Evolutionary conservation across 1,140 invertebrate species (phyloP), one percentile per base, ranked within the genome.

Genomic region (Magallana gigas): DNA sequence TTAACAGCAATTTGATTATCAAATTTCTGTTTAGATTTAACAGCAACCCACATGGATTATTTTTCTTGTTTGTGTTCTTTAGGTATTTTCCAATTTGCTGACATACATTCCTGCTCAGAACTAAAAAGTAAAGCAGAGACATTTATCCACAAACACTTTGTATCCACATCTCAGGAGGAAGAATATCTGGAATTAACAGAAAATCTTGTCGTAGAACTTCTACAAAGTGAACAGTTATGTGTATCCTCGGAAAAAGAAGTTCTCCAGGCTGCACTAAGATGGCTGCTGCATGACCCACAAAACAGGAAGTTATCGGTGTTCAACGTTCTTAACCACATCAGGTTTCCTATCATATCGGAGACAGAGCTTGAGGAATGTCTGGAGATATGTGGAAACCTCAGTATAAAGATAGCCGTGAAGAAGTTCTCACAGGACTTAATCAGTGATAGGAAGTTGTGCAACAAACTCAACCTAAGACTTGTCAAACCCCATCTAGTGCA

Each of bases 231-330:
- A 85, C 76, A 89, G 29, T 86, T 93, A 12, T 86, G 88, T 86
- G 90, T 93, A 14, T 89, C 90, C 56, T 87, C 85, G n/a, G 93
- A 93, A 83, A 80, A 97, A 98, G 85, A 97, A 97, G 97, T 98
- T 85, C 90, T 93, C 57, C 29, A 88, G 8, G 89, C 92, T 14
- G 92, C 91, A 14, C 83, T 93, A 48, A 85, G 87, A 16, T 93
- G 93, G 93, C 85, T 93, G 18, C 85, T 90, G 16, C 90, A 92
- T 85, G 86, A 92, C 68, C 59, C 90, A n/a, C 56, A 57, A 9
- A 83, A 58, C 12, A 83, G 93, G 9, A 81, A 90, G 23, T 57
- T 76, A 59, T 36, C 57, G 56, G 71, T 92, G 8, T 89, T 90
- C 85, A 90, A 93, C 57, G 88, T 93, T 36, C 76, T 93, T 56